Percentiles rank a stretch among this genome's conserved stretches.
Conservation (phyloP, 2,113 vertebrate genomes). For the Cryptotis parvus region DNA sequence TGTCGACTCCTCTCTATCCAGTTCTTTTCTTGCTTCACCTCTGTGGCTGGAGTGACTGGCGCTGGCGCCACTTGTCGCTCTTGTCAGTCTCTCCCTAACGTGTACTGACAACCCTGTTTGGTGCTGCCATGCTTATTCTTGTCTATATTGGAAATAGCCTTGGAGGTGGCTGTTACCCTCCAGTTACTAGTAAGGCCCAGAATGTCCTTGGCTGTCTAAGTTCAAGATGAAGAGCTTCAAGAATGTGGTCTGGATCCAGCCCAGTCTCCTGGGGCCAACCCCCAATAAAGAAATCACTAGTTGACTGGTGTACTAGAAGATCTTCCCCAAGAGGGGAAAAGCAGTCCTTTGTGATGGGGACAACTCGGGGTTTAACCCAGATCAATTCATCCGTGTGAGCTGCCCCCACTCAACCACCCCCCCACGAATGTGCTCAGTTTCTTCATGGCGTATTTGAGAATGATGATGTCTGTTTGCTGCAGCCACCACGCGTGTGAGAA, state of each 20-base stretch:
- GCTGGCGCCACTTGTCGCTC: not conserved
- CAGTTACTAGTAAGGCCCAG: not conserved
- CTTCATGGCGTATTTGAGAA: not conserved
- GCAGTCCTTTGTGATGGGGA: not conserved
- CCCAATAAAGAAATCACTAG: not conserved
- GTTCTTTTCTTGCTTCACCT: not conserved
- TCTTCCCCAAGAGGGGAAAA: not conserved
- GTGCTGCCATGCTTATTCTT: not conserved
- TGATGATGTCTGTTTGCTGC: not conserved
- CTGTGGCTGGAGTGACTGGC: not conserved
- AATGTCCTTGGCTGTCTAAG: not conserved
- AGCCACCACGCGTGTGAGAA: not conserved
- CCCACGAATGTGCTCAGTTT: not conserved
- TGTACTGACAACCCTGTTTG: not conserved
- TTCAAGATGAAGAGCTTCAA: not conserved
- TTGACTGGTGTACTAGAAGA: not conserved
- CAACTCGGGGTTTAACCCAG: not conserved
- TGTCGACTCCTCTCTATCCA: not conserved
- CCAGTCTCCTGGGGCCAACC: not conserved
- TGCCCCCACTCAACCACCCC: accelerated
- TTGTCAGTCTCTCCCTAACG: not conserved
- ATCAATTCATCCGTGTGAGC: not conserved
- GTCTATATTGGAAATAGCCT: not conserved
- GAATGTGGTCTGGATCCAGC: not conserved
- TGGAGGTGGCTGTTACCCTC: not conserved